Evolutionary conservation across 2,888 invertebrate species (phyloP).

Genomic region (Polylopha cassiicola): DNA sequence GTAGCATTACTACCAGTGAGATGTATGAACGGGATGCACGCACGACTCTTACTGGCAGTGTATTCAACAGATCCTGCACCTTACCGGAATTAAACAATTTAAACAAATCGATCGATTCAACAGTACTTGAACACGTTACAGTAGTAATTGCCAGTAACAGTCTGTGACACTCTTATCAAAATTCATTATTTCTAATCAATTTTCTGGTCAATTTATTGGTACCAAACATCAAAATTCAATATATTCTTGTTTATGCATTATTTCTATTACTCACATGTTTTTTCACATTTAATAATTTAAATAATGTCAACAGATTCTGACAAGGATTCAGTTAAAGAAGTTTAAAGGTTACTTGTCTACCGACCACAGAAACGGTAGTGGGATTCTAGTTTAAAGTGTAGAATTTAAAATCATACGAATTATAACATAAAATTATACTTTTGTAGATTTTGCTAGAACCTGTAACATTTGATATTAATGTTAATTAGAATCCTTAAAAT

Average conservation of each 20-base stretch:
- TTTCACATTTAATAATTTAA: constrained; percentile 32
- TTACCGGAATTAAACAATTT: constrained; percentile 5
- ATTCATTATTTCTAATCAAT: constrained; percentile 12
- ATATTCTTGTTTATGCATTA: constrained; percentile 13
- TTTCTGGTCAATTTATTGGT: constrained; percentile 14
- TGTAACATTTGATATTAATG: constrained; percentile 60
- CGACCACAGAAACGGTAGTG: constrained; percentile 60
- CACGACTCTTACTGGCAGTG: constrained; percentile 13
- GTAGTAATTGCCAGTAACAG: constrained; percentile 15
- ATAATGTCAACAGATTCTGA: constrained; percentile 63
- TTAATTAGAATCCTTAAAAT: constrained; percentile 60
- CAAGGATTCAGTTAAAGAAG: constrained; percentile 49
- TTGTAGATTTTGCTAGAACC: constrained; percentile 71
- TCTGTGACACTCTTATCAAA: constrained; percentile 15
- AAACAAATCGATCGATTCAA: neutral
- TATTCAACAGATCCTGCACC: too few relatives aligned
- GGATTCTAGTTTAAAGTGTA: constrained; percentile 65
- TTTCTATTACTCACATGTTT: constrained; percentile 15
- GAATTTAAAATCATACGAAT: constrained; percentile 53
- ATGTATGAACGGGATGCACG: constrained; percentile 38
- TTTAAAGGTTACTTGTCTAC: constrained; percentile 60
- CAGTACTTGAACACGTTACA: neutral
- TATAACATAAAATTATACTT: constrained; percentile 52
- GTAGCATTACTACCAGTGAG: constrained; percentile 43
- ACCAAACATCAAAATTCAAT: constrained; percentile 19